Percentiles rank a stretch among this genome's conserved stretches.
These are phyloP conservation scores for Bembecia ichneumoniformis DNA, from an alignment of 2,888 invertebrate genomes.

Conservation along the genomic window DNA sequence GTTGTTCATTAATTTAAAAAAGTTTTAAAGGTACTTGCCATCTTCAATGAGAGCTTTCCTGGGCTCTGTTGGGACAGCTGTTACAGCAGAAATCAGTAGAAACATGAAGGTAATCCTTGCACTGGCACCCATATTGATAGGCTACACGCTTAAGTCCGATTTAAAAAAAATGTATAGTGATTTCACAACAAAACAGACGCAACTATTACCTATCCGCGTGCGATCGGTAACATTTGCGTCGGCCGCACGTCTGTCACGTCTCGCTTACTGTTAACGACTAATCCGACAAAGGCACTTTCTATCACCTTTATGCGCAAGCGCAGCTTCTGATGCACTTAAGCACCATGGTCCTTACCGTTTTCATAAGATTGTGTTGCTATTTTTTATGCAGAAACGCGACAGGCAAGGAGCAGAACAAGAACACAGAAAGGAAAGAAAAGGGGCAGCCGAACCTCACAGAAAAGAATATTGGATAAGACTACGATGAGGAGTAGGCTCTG, in stretches of 20 bases:
- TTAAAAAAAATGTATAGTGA: not conserved
- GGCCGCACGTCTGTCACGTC: slow-evolving; percentile 34
- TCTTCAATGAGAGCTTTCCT: slow-evolving; percentile 31
- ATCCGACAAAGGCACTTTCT: slow-evolving; percentile 57
- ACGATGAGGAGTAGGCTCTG: too few relatives aligned
- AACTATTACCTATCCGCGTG: slow-evolving; percentile 66
- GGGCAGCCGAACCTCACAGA: too few relatives aligned
- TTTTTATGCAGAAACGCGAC: too few relatives aligned
- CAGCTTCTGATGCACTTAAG: slow-evolving; percentile 31
- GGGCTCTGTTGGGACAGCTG: slow-evolving; percentile 45
- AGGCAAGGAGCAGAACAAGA: too few relatives aligned
- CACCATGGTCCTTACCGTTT: not conserved
- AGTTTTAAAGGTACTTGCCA: slow-evolving; percentile 29
- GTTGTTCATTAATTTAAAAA: not conserved
- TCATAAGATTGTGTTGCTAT: not conserved
- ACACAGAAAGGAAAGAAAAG: too few relatives aligned
- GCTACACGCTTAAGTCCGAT: slow-evolving; percentile 17
- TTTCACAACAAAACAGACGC: slow-evolving; percentile 31
- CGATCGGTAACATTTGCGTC: slow-evolving; percentile 63
- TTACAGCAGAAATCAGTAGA: slow-evolving; percentile 46
- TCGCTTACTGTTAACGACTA: slow-evolving; percentile 52
- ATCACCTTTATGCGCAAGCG: slow-evolving; percentile 54
- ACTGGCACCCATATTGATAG: slow-evolving; percentile 58
- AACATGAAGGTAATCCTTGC: slow-evolving; percentile 49
- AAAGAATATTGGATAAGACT: too few relatives aligned